Evolutionary conservation across 2,888 invertebrate species (phyloP), one percentile per base, ranked within the genome.

Genomic region (Tolmerus cingulatus): DNA sequence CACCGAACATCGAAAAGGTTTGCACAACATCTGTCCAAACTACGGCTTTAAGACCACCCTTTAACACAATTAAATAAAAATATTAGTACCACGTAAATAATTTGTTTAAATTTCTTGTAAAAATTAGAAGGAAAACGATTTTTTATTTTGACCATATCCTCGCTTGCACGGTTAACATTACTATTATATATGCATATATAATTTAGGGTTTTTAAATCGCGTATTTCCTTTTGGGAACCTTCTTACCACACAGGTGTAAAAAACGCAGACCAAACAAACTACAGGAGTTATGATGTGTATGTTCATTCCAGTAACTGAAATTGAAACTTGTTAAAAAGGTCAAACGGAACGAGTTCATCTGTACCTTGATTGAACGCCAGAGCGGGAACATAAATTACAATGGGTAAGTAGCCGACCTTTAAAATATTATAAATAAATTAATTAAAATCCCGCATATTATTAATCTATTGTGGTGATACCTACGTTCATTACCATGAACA

Each of bases 161-260:
- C 34, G 34, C 34, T 5, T 4, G 34, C 7, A 34, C 5, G 5
- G 34, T 34, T 34, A 34, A 34, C 34, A 5, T 34, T 34, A 34
- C 5, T 34, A 5, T 34, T 30, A 30, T 30, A 30, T 30, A 4
- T 30, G 5, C 5, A 34, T 34, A 34, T 34, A 5, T 34, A 5
- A 34, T 34, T 34, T 34, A 0, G 14, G 16, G 4, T 16, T 14
- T 16, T 14, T 1, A 14, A 16, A 46, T 14, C 4, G 16, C 43
- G 12, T 16, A 16, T 46, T 16, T 46, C 12, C 9, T 55, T 4
- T 46, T 82, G 14, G 7, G 16, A 43, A 87, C 27, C 19, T 88
- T 94, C 95, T 94, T 93, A 97, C 96, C 91, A 96, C 94, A 89
- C 96, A 96, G 0, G 97, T 97, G 90, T 97, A 97, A 91, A 97